A percentile compares a stretch with the other conserved stretches of the same genome.
Evolutionary conservation across 1,140 invertebrate species (phyloP).

Genomic region (Pinna nobilis): DNA sequence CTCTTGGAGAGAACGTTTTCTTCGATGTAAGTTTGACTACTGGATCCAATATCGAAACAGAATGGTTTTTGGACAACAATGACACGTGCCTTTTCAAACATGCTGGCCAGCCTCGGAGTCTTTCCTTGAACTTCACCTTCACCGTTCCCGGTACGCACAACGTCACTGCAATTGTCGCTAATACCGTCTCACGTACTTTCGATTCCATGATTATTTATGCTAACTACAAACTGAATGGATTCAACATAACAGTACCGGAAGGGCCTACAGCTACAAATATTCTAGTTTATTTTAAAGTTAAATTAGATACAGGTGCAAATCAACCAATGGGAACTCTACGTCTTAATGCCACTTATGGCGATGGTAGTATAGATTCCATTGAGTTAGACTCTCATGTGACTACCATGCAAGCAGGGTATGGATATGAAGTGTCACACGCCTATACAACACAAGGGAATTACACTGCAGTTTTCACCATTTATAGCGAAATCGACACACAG

Average conservation of each 20-base stretch:
- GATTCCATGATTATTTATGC: neutral
- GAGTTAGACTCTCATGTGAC: neutral
- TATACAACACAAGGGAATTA: slow-evolving; percentile 19
- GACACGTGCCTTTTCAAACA: slow-evolving; percentile 22
- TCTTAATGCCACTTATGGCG: slow-evolving; percentile 13
- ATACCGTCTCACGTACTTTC: slow-evolving; percentile 15
- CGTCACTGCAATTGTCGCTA: slow-evolving; percentile 7
- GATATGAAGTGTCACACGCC: neutral
- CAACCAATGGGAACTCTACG: slow-evolving; percentile 11
- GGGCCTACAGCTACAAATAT: slow-evolving; percentile 6
- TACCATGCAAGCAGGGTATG: neutral
- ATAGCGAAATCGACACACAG: slow-evolving; percentile 19
- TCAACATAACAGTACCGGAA: neutral
- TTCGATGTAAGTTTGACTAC: neutral
- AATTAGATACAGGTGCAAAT: neutral
- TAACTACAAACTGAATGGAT: neutral
- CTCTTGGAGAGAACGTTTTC: neutral
- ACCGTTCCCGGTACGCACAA: slow-evolving; percentile 5
- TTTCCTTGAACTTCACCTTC: slow-evolving; percentile 6
- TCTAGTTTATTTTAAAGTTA: neutral
- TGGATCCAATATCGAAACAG: slow-evolving; percentile 26
- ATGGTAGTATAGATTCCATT: neutral
- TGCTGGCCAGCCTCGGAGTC: neutral
- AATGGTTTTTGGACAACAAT: slow-evolving; percentile 30
- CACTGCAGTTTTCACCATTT: neutral